These are phyloP conservation scores for Crypturellus undulatus DNA, from an alignment of 2,113 vertebrate genomes.

Conservation along the genomic window DNA sequence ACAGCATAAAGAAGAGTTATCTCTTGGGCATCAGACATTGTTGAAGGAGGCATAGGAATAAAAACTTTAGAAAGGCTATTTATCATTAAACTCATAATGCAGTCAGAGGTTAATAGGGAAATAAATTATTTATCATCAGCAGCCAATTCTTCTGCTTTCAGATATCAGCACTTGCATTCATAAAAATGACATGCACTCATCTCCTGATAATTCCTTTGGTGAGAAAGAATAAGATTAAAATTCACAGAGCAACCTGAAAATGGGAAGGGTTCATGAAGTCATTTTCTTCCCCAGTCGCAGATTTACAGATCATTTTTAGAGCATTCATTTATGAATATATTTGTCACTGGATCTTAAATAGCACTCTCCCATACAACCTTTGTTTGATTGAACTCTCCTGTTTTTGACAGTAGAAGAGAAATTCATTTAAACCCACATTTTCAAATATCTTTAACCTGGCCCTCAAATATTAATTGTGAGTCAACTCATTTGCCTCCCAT, in stretches of 20 bases:
- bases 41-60: background rate
- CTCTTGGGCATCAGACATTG: accelerated
- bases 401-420: background rate
- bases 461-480: background rate
- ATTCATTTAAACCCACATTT: background rate
- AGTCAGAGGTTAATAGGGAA: background rate
- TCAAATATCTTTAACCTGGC: background rate
- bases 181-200: background rate
- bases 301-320: background rate
- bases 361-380: background rate
- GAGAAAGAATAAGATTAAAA: background rate
- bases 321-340: background rate
- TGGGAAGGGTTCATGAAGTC: background rate
- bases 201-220: background rate
- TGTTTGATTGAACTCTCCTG: conserved; percentile 29
- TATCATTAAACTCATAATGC: background rate
- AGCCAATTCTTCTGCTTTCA: background rate
- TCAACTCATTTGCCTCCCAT: background rate
- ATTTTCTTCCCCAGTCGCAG: background rate
- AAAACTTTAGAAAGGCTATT: background rate
- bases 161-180: background rate
- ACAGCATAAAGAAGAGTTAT: background rate
- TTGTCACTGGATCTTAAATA: background rate
- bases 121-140: background rate
- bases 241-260: background rate